Evolutionary conservation across 2,888 invertebrate species (phyloP), one percentile per base, ranked within the genome.

Genomic region (Drosophila recens): DNA sequence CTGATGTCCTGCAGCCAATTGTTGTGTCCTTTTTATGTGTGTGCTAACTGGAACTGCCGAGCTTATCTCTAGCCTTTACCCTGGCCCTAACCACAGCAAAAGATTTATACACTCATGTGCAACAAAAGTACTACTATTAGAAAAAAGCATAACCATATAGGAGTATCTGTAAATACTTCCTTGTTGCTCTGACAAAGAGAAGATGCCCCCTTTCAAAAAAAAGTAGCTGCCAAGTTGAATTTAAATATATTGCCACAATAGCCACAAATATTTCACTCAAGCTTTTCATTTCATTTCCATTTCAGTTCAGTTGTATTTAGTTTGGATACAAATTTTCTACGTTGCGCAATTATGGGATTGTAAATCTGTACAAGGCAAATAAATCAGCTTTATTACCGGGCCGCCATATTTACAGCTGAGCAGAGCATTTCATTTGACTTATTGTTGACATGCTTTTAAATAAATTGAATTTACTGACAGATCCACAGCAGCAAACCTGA

Each of bases 371-470:
- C 84, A 76, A 69, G 61, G 74, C 69, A 86, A 89, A 90, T 90
- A 90, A 90, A 90, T 90, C 90, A 85, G 77, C 79, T 90, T 90
- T 90, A 90, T 90, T 88, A 89, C 90, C 79, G 76, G 54, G 69
- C 67, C 64, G 68, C 78, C 72, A 81, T 80, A 80, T 81, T 79
- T 81, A 80, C 78, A 82, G 75, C 73, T 76, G 75, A 73, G 80
- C 73, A 67, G 66, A 67, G 79, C 78, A 75, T 82, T 87, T 85
- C 78, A 85, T 79, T 87, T 79, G 76, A 82, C 87, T 85, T 82
- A 81, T 80, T 89, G 90, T 90, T 90, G 90, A 90, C 90, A 90
- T 83, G 89, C 90, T 90, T 90, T 90, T 90, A 90, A 90, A 90
- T 90, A 90, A 90, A 90, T 90, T 90, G 89, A 90, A 90, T 90